These are phyloP conservation scores for Drosophila serrata DNA, from an alignment of 1,140 invertebrate species.

Conservation along the genomic window DNA sequence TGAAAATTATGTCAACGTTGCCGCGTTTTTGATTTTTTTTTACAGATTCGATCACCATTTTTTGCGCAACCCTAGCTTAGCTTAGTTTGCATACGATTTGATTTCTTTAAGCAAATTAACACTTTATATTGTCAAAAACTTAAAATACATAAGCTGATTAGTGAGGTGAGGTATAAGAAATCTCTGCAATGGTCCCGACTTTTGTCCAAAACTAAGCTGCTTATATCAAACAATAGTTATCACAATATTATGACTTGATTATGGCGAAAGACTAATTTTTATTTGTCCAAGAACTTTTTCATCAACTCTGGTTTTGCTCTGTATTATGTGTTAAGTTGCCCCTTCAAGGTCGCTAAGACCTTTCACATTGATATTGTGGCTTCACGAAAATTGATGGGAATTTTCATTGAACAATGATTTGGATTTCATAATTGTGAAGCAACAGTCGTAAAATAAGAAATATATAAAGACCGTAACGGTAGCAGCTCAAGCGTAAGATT, in stretches of 20 bases:
- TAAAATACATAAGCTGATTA: constrained; percentile 54
- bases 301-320: constrained; percentile 49
- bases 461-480: constrained; percentile 34
- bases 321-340: constrained; percentile 80
- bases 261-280: constrained; percentile 81
- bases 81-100: constrained; percentile 46
- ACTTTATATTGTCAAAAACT: constrained; percentile 61
- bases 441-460: constrained; percentile 24
- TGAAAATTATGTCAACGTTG: constrained; percentile 48
- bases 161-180: neutral
- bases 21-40: constrained; percentile 31
- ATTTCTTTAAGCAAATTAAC: constrained; percentile 73
- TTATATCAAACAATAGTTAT: constrained; percentile 63
- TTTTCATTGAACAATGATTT: constrained; percentile 49
- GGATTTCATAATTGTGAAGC: constrained; percentile 42
- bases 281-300: constrained; percentile 68
- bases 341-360: constrained; percentile 67
- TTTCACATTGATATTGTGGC: constrained; percentile 53
- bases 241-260: constrained; percentile 84
- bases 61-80: constrained; percentile 44
- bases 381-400: constrained; percentile 50
- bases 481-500: constrained; percentile 38
- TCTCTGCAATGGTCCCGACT: constrained; percentile 16
- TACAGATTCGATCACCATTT: constrained; percentile 51
- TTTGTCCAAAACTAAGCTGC: constrained; percentile 48